Conservation (phyloP, 2,888 invertebrate genomes). For the Crocallis elinguaria region DNA sequence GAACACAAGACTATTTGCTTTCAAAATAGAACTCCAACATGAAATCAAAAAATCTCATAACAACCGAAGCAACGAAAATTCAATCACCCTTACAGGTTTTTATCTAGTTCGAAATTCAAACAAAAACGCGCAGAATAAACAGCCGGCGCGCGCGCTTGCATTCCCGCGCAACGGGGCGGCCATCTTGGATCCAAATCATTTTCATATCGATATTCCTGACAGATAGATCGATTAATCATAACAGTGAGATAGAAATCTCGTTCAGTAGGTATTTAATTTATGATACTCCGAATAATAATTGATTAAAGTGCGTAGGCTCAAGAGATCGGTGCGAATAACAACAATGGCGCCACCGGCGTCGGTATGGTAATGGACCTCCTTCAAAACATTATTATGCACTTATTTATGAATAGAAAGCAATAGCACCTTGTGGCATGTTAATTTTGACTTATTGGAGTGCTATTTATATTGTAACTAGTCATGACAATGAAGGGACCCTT, state of each 20-base stretch:
- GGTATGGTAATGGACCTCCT: slow-evolving; percentile 58
- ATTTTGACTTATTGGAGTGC: slow-evolving; percentile 30
- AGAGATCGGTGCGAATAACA: slow-evolving; percentile 66
- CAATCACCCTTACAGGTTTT: slow-evolving; percentile 33
- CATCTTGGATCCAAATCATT: slow-evolving; percentile 71
- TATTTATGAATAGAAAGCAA: slow-evolving; percentile 54
- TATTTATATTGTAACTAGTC: slow-evolving; percentile 8
- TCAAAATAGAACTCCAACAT: neutral
- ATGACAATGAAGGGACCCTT: neutral
- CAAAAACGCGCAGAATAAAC: slow-evolving; percentile 43
- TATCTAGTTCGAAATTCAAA: slow-evolving; percentile 42
- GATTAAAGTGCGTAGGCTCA: slow-evolving; percentile 78
- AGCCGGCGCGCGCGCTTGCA: slow-evolving; percentile 47
- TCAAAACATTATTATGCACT: slow-evolving; percentile 43
- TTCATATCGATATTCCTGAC: slow-evolving; percentile 67
- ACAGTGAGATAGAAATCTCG: slow-evolving; percentile 75
- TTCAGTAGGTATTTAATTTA: slow-evolving; percentile 79
- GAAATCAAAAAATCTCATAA: slow-evolving; percentile 28
- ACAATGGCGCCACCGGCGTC: slow-evolving; percentile 76
- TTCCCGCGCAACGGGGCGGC: slow-evolving; percentile 73
- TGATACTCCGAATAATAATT: slow-evolving; percentile 71
- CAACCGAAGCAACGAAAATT: slow-evolving; percentile 33
- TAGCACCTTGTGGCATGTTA: slow-evolving; percentile 42
- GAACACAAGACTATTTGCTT: too few relatives aligned
- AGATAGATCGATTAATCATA: slow-evolving; percentile 77